These are phyloP conservation scores for Hololepta plana DNA, from an alignment of 2,888 invertebrate species.

Conservation along the genomic window DNA sequence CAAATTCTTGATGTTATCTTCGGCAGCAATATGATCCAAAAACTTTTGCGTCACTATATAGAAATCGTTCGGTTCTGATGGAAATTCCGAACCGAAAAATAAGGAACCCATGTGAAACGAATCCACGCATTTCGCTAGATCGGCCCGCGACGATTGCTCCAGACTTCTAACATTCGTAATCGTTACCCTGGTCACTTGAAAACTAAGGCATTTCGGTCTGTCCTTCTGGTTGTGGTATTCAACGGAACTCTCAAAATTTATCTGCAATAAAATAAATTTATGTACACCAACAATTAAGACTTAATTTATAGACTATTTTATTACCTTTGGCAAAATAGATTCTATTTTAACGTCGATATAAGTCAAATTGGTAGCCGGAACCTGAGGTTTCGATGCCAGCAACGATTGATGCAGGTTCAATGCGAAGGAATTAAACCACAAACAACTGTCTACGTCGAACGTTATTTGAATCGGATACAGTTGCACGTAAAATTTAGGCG, in stretches of 20 bases:
- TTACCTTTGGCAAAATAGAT: slow-evolving; percentile 83
- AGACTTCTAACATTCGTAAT: slow-evolving; percentile 49
- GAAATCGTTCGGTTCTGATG: slow-evolving; percentile 47
- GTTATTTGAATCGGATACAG: slow-evolving; percentile 77
- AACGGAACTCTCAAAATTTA: slow-evolving; percentile 57
- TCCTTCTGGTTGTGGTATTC: slow-evolving; percentile 70
- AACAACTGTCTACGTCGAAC: slow-evolving; percentile 71
- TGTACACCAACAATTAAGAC: slow-evolving; percentile 1
- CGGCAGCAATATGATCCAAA: slow-evolving; percentile 41
- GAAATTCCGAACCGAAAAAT: slow-evolving; percentile 60
- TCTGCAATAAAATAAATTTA: slow-evolving; percentile 34
- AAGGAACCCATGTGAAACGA: slow-evolving; percentile 57
- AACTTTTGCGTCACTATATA: slow-evolving; percentile 71
- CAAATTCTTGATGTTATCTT: slow-evolving; percentile 28
- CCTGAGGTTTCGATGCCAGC: slow-evolving; percentile 28
- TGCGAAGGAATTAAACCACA: slow-evolving; percentile 90
- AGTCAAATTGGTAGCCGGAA: slow-evolving; percentile 25
- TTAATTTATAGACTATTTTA: slow-evolving; percentile 9
- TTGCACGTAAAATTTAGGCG: slow-evolving; percentile 81
- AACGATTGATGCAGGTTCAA: slow-evolving; percentile 71
- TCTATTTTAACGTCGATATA: slow-evolving; percentile 81
- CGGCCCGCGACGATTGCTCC: slow-evolving; percentile 52
- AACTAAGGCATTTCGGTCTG: slow-evolving; percentile 70
- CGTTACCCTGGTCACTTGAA: slow-evolving; percentile 62
- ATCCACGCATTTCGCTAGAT: slow-evolving; percentile 63